Percentiles rank a stretch among this genome's conserved stretches.
Conservation (phyloP, 2,113 vertebrate species). For the Heptranchias perlo region DNA sequence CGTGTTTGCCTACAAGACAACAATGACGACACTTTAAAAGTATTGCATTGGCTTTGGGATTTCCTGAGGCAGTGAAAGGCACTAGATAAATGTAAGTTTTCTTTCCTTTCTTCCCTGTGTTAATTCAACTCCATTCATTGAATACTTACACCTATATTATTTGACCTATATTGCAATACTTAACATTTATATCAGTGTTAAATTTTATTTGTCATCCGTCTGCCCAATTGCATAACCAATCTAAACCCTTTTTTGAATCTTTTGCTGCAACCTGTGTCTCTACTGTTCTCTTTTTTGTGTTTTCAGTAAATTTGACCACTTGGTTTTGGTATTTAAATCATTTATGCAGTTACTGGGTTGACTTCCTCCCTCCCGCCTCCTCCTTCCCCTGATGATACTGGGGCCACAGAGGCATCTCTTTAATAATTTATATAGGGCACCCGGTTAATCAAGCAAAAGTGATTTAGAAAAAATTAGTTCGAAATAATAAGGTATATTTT, state of each 20-base stretch:
- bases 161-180: background rate
- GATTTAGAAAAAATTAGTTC: background rate
- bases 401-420: background rate
- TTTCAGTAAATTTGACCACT: background rate
- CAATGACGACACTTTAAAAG: background rate
- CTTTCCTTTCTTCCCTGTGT: background rate
- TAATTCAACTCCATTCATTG: background rate
- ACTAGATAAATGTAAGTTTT: background rate
- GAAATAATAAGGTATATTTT: background rate
- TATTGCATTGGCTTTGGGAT: background rate
- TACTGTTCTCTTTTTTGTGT: background rate
- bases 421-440: background rate
- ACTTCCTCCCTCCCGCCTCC: background rate
- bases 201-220: background rate
- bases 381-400: background rate
- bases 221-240: background rate
- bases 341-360: background rate
- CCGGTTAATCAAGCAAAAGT: background rate
- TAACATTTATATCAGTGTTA: background rate
- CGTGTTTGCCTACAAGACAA: background rate
- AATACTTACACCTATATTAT: background rate
- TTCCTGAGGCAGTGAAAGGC: background rate
- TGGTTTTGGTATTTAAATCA: background rate
- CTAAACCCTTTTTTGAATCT: background rate
- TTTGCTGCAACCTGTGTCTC: background rate